phyloP scores from a whole-genome alignment of 2,888 invertebrate genomes.

The Pollenia griseotomentosa region DNA sequence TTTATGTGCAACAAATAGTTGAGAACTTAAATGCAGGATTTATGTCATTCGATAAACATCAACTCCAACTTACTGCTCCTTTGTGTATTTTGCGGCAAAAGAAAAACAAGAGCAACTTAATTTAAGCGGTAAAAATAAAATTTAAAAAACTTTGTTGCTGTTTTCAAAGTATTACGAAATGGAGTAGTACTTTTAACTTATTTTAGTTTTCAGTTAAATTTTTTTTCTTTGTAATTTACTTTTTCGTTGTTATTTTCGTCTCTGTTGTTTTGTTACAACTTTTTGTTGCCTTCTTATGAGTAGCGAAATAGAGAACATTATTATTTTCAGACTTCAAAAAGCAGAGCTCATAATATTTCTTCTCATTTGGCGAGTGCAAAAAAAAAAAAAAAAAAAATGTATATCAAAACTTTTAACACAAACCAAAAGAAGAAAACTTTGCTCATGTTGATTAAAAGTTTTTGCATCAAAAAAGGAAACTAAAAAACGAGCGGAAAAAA shows the following conservation, averaged over 20 bases:
- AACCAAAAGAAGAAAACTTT: slow-evolving; percentile 49
- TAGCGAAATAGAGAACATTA: slow-evolving; percentile 42
- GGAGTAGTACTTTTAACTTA: slow-evolving; percentile 43
- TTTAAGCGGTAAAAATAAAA: background rate
- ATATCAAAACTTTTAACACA: slow-evolving; percentile 34
- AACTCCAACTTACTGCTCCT: background rate
- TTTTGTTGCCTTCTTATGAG: slow-evolving; percentile 43
- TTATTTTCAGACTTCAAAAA: slow-evolving; percentile 57
- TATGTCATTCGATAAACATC: background rate
- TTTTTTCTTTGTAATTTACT: background rate
- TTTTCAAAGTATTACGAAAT: background rate
- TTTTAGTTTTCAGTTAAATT: slow-evolving; percentile 27
- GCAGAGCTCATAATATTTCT: slow-evolving; percentile 45
- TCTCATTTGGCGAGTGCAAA: slow-evolving; percentile 19
- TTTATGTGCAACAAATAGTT: too few species aligned
- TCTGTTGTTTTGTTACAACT: slow-evolving; percentile 24
- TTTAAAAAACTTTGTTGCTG: slow-evolving; percentile 22
- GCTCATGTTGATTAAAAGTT: slow-evolving; percentile 66
- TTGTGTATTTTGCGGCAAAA: background rate
- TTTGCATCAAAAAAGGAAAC: slow-evolving; percentile 30
- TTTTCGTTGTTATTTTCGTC: slow-evolving; percentile 4
- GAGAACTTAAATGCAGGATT: background rate
- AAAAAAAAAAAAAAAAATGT: slow-evolving; percentile 5
- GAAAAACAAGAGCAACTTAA: background rate
- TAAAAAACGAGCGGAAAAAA: slow-evolving; percentile 14